Evolutionary conservation across 2,888 invertebrate genomes (phyloP).

Genomic region (Sipha maydis): DNA sequence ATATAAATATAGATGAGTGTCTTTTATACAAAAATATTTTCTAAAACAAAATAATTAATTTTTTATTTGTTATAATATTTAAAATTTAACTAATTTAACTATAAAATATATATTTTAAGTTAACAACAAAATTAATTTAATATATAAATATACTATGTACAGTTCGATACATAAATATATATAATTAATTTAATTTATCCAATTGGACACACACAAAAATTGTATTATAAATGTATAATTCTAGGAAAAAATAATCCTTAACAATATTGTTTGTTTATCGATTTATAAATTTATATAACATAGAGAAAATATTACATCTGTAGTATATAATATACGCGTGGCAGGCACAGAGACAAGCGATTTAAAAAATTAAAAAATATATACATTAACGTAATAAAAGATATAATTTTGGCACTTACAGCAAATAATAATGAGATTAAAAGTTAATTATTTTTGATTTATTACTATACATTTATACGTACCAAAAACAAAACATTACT

Average conservation of each 20-base stretch:
- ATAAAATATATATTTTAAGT: constrained; percentile 50
- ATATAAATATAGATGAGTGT: neutral
- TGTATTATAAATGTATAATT: constrained; percentile 6
- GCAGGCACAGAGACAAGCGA: constrained; percentile 20
- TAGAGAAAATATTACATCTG: constrained; percentile 39
- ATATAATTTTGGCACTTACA: constrained; percentile 59
- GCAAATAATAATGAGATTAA: constrained; percentile 54
- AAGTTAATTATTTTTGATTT: constrained; percentile 60
- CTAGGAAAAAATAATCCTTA: constrained; percentile 42
- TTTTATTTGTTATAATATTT: constrained; percentile 36
- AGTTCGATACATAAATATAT: constrained; percentile 7
- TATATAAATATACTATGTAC: constrained; percentile 15
- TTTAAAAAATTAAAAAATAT: neutral
- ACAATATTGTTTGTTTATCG: constrained; percentile 33
- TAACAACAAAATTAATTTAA: constrained; percentile 53
- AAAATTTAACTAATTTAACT: constrained; percentile 53
- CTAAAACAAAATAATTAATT: constrained; percentile 40
- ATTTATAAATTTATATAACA: constrained; percentile 41
- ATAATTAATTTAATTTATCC: constrained; percentile 25
- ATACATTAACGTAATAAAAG: neutral
- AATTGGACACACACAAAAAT: constrained; percentile 5
- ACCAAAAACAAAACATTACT: constrained; percentile 54
- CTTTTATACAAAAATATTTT: constrained; percentile 59
- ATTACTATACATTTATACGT: constrained; percentile 21
- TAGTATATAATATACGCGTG: neutral